phyloP scores from a whole-genome alignment of 2,797 vertebrate genomes.

The Mormyrus proboscirostris region DNA sequence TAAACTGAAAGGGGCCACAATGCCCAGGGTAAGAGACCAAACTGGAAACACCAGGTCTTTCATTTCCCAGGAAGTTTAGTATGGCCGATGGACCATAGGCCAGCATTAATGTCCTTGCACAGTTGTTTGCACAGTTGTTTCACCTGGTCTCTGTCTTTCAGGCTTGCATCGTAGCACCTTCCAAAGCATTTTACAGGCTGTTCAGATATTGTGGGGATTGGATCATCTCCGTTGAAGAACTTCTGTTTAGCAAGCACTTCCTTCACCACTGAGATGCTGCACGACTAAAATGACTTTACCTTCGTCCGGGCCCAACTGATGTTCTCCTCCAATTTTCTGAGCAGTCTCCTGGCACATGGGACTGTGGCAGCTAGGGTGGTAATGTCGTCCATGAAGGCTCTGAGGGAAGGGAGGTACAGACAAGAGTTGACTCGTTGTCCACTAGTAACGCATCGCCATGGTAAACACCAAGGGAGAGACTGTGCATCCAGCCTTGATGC shows the following conservation, averaged over 20 bases:
- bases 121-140: background rate
- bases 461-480: slow-evolving; percentile 30
- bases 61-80: background rate
- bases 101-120: background rate
- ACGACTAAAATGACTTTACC: background rate
- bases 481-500: slow-evolving; percentile 37
- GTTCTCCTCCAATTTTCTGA: slow-evolving; percentile 25
- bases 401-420: background rate
- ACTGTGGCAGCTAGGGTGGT: slow-evolving; percentile 2
- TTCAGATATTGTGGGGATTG: background rate
- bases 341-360: slow-evolving; percentile 15
- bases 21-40: background rate
- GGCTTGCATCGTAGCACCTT: background rate
- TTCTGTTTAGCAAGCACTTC: background rate
- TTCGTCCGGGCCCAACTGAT: background rate
- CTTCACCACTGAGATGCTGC: slow-evolving; percentile 16
- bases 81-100: background rate
- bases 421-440: slow-evolving; percentile 20
- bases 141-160: background rate
- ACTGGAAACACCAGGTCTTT: background rate
- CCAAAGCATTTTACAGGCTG: background rate
- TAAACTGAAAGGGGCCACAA: background rate
- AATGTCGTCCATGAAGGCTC: slow-evolving; percentile 15
- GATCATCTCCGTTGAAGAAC: too few species aligned
- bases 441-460: slow-evolving; percentile 25